Evolutionary conservation across 2,797 vertebrate species (phyloP).

Genomic region (Pseudomugil tenellus): DNA sequence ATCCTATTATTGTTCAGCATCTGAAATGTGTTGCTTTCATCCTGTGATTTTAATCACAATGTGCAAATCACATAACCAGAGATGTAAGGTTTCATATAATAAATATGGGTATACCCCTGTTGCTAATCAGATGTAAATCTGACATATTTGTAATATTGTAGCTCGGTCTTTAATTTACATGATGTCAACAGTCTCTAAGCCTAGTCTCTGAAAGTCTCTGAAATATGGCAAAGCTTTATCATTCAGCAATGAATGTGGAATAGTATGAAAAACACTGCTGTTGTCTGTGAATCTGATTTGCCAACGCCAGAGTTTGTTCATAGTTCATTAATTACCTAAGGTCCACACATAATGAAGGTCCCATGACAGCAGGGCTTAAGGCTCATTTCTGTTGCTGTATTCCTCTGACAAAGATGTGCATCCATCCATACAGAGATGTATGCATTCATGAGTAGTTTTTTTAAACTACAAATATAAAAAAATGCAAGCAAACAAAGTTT

Average conservation of each 20-base stretch:
- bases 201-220: too few relatives aligned
- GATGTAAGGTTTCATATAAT: neutral
- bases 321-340: constrained; percentile 61
- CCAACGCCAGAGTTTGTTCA: constrained; percentile 41
- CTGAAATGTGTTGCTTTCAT: neutral
- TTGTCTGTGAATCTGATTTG: constrained; percentile 22
- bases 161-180: neutral
- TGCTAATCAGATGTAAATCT: neutral
- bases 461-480: too few relatives aligned
- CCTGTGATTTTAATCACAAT: neutral
- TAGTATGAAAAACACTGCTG: constrained; percentile 10
- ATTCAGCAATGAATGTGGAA: constrained; percentile 3
- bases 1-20: neutral
- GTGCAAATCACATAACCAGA: neutral
- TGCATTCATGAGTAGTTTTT: too few relatives aligned
- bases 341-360: constrained; percentile 54
- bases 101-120: neutral
- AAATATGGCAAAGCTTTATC: constrained; percentile 1
- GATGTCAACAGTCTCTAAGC: neutral
- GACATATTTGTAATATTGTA: neutral
- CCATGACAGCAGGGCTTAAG: constrained; percentile 40
- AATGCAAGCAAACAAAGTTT: neutral
- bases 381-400: constrained; percentile 39
- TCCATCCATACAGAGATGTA: neutral
- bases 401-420: constrained; percentile 16